A percentile compares a stretch with the other conserved stretches of the same genome.
These are phyloP conservation scores for Agrochola lota DNA, from an alignment of 2,888 invertebrate species.

Conservation along the genomic window DNA sequence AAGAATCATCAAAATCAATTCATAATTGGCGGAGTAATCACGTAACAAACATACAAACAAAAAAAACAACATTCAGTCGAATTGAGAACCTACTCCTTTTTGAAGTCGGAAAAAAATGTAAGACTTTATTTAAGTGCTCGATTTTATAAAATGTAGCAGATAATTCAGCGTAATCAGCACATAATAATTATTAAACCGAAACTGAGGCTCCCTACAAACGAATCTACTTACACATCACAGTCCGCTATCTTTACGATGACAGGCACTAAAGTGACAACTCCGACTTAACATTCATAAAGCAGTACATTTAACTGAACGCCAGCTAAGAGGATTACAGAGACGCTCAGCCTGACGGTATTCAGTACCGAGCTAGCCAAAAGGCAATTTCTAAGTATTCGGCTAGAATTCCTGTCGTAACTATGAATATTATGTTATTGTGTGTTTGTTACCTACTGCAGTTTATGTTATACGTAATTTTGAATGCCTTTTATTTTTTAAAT, in stretches of 20 bases:
- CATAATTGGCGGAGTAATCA: no score
- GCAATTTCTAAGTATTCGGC: constrained; percentile 42
- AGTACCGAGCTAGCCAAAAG: constrained; percentile 41
- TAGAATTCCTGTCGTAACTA: constrained; percentile 37
- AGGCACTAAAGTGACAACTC: constrained; percentile 23
- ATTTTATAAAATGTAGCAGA: no score
- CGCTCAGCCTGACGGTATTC: constrained; percentile 33
- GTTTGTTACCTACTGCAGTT: neutral
- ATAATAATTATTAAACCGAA: neutral
- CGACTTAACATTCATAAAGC: constrained; percentile 33
- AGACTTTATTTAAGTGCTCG: no score
- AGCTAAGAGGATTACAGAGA: constrained; percentile 46
- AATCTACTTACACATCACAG: no score
- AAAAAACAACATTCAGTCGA: no score
- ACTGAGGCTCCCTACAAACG: neutral
- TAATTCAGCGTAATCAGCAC: neutral
- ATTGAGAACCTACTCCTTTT: no score
- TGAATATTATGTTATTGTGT: constrained; percentile 29
- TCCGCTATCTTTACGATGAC: neutral
- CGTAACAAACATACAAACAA: no score
- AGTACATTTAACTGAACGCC: constrained; percentile 41
- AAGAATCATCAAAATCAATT: no score
- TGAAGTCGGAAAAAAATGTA: no score
- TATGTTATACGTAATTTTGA: neutral
- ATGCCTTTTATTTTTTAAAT: neutral